A percentile compares a stretch with the other conserved stretches of the same genome.
These are phyloP conservation scores for Delichon dasypus DNA, from an alignment of 2,797 vertebrate species.

Conservation along the genomic window DNA sequence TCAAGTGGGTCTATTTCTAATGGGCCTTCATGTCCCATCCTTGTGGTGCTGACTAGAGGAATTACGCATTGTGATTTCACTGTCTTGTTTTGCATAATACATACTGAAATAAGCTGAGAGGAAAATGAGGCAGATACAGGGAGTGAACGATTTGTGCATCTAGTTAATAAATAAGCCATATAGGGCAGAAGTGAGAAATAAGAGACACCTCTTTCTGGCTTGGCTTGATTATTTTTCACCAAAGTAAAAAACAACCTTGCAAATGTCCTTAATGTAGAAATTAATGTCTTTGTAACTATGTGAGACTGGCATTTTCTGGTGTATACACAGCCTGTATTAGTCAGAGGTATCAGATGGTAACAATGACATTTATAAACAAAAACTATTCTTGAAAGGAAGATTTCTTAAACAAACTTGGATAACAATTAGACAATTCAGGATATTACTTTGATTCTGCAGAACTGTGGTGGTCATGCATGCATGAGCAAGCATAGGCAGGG, in stretches of 20 bases:
- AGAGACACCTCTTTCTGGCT: neutral
- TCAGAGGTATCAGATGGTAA: neutral
- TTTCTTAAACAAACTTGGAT: neutral
- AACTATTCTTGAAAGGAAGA: neutral
- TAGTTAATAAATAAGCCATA: neutral
- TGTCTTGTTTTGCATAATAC: neutral
- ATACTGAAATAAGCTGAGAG: neutral
- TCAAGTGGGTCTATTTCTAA: neutral
- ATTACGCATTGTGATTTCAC: neutral
- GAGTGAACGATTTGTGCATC: neutral
- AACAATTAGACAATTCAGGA: neutral
- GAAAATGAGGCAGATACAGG: neutral
- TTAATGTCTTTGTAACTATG: neutral
- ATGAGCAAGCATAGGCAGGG: neutral
- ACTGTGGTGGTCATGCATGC: rapidly evolving
- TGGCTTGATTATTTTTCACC: neutral
- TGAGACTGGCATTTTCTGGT: neutral
- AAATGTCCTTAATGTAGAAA: neutral
- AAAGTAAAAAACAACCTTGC: neutral
- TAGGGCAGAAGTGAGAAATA: neutral
- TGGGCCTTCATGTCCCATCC: neutral
- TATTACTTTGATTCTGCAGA: neutral
- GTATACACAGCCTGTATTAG: neutral
- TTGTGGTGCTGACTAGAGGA: neutral
- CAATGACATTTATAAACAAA: neutral